Base-by-base conservation (phyloP, 2,113 vertebrate genomes). In the Pongo abelii region DNA sequence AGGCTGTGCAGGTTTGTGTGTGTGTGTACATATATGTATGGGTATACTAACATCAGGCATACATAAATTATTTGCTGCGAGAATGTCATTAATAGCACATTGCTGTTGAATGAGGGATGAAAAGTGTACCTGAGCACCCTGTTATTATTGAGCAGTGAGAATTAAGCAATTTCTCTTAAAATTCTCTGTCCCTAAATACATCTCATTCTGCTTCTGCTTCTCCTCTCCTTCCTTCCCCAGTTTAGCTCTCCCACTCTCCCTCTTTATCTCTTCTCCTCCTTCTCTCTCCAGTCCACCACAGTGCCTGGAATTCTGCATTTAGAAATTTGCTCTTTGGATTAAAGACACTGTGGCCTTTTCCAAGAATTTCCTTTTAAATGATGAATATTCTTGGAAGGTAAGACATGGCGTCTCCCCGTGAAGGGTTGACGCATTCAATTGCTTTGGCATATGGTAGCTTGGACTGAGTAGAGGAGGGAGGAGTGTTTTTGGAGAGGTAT, bases 291-390 rank as follows among this genome's bases (percentile, higher is more conserved):
- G 38, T 52, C 81, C 84, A 48, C 38, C 1, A 2, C 50, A 2
- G 11, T 57, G 59, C 61, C 43, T 87, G 50, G 25, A 55, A 93
- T 52, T 88, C 55, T 95, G 78, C 46, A 55, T 12, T 88, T 95
- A 85, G 74, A 74, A 84, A 81, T 38, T 20, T 43, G 8, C 35
- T 85, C 27, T 80, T 55, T 85, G 64, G 46, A 72, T 95, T 69
- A 48, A 91, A 80, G 67, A 55, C 7, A 1, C 18, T 57, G 25
- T 38, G 12, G 30, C 14, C 38, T 43, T 48, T 86, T 86, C 86
- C 40, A 80, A 61, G 69, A 75, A 59, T 94, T 93, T 84, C 32
- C 93, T 83, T 96, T 98, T 70, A 38, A 64, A 23, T 78, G 64
- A 40, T 74, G 85, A 43, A 11, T 86, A 35, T 46, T 75, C 20